phyloP scores from a whole-genome alignment of 1,140 invertebrate species.

The Micrasema minimum region DNA sequence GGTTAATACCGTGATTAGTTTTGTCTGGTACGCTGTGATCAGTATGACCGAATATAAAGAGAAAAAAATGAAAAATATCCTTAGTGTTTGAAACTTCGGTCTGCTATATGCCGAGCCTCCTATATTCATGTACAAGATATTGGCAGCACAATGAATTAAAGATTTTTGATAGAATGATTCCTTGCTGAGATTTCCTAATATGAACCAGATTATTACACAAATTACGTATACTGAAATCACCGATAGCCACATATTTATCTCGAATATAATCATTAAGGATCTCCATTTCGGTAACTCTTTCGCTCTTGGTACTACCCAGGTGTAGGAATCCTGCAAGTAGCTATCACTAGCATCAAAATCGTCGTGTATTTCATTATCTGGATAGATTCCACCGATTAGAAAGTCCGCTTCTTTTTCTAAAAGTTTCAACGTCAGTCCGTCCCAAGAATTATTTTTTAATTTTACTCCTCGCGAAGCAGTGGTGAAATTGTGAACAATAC shows the following conservation, averaged over 20 bases:
- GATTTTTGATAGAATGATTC: slow-evolving; percentile 60
- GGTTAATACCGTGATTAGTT: slow-evolving; percentile 66
- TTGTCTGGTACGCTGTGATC: slow-evolving; percentile 66
- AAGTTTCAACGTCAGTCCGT: slow-evolving; percentile 61
- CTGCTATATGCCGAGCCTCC: slow-evolving; percentile 61
- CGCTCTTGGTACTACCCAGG: slow-evolving; percentile 65
- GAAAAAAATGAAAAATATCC: slow-evolving; percentile 65
- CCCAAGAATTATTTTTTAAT: slow-evolving; percentile 58
- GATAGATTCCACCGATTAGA: slow-evolving; percentile 66
- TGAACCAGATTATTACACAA: slow-evolving; percentile 62
- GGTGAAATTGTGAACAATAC: slow-evolving; percentile 54
- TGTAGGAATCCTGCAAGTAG: slow-evolving; percentile 66
- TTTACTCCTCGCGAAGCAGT: slow-evolving; percentile 60
- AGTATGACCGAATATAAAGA: slow-evolving; percentile 66
- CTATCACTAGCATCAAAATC: slow-evolving; percentile 65
- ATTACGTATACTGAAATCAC: slow-evolving; percentile 59
- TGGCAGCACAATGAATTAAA: slow-evolving; percentile 61
- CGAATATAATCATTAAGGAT: slow-evolving; percentile 63
- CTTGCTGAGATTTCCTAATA: slow-evolving; percentile 58
- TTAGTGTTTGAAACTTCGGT: slow-evolving; percentile 60
- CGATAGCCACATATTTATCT: slow-evolving; percentile 60
- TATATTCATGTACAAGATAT: slow-evolving; percentile 61
- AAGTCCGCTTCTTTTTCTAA: slow-evolving; percentile 61
- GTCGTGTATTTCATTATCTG: slow-evolving; percentile 66
- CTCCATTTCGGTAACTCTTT: slow-evolving; percentile 60